Percentiles rank a stretch among this genome's conserved stretches.
Evolutionary conservation across 1,140 invertebrate genomes (phyloP).

Genomic region (Eriocheir sinensis): DNA sequence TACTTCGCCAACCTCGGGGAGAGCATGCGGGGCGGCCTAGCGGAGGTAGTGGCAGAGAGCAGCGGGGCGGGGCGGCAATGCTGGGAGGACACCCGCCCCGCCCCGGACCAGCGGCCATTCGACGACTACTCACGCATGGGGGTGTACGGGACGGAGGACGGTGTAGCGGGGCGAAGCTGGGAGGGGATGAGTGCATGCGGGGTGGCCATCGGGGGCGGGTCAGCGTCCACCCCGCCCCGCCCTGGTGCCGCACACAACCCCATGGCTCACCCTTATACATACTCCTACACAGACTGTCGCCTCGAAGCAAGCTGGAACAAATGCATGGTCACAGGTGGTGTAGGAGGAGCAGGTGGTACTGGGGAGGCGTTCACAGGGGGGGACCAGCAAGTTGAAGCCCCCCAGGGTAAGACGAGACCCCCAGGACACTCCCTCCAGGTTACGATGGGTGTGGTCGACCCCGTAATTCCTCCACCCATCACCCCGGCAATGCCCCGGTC

Average conservation of each 20-base stretch:
- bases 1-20: conserved; percentile 69
- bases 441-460: conserved; percentile 54
- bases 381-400: conserved; percentile 55
- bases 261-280: conserved; percentile 67
- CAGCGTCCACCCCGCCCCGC: conserved; percentile 14
- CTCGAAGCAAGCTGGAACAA: conserved; percentile 68
- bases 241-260: conserved; percentile 46
- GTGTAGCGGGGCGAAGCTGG: conserved; percentile 47
- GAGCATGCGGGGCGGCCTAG: conserved; percentile 63
- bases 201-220: neutral
- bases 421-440: conserved; percentile 46
- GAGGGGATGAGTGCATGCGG: conserved; percentile 64
- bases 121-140: conserved; percentile 69
- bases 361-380: conserved; percentile 54
- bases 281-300: conserved; percentile 68
- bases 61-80: conserved; percentile 63
- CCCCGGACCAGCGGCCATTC: conserved; percentile 57
- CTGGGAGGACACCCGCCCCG: conserved; percentile 35
- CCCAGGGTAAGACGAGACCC: conserved; percentile 49
- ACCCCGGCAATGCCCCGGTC: conserved; percentile 61
- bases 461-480: too few species aligned
- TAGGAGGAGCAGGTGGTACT: neutral
- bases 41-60: conserved; percentile 60
- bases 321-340: conserved; percentile 54
- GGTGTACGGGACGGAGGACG: conserved; percentile 61